Conservation (phyloP, 2,113 vertebrate genomes). For the Misgurnus anguillicaudatus region DNA sequence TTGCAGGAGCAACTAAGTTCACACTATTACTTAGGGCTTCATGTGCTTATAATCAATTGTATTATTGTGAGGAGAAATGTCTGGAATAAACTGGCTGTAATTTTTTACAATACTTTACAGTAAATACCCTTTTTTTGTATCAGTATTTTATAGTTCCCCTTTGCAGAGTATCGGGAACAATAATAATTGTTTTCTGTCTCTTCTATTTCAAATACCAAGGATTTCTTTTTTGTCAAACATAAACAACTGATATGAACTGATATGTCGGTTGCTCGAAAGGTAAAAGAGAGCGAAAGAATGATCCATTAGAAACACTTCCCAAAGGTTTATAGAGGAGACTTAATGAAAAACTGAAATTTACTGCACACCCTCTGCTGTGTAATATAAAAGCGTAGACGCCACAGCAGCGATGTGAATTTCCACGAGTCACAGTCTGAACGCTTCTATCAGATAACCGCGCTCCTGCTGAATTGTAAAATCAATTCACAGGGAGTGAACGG, state of each 20-base stretch:
- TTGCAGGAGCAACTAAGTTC: constrained; percentile 45
- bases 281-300: background rate
- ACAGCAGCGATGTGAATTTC: constrained; percentile 7
- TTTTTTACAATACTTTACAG: background rate
- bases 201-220: background rate
- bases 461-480: constrained; percentile 37
- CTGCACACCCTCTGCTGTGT: background rate
- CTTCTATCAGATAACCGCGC: constrained; percentile 27
- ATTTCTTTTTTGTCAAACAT: background rate
- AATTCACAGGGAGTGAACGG: constrained; percentile 35
- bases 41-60: background rate
- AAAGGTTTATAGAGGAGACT: constrained; percentile 7
- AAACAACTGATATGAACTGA: background rate
- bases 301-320: background rate
- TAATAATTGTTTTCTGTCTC: background rate
- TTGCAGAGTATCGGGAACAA: background rate
- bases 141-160: background rate
- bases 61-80: background rate
- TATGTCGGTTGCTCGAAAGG: background rate
- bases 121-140: background rate
- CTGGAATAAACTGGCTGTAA: background rate
- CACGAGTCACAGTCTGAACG: constrained; percentile 40
- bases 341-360: constrained; percentile 22
- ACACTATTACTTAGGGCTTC: constrained; percentile 20
- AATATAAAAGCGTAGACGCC: background rate